Conservation (phyloP, 2,113 vertebrate genomes). For the Neomonachus schauinslandi region DNA sequence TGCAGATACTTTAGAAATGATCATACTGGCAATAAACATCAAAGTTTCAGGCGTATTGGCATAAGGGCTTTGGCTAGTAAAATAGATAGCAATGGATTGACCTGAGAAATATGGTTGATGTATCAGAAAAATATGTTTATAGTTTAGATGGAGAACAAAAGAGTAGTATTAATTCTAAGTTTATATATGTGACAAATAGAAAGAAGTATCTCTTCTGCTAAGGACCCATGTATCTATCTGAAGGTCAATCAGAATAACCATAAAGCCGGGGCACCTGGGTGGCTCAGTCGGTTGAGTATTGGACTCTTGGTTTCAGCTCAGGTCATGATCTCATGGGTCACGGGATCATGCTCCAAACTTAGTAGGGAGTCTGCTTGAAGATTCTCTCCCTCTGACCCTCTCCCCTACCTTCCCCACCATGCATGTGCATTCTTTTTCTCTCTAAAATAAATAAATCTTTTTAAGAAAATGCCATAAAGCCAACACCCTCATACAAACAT, state of each 20-base stretch:
- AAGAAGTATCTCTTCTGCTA: neutral
- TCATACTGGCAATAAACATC: neutral
- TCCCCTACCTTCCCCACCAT: neutral
- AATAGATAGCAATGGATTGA: neutral
- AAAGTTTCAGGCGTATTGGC: neutral
- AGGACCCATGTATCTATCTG: neutral
- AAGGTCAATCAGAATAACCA: neutral
- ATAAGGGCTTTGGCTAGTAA: neutral
- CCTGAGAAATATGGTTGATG: neutral
- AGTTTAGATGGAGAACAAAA: neutral
- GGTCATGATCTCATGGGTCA: neutral
- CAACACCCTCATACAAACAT: neutral
- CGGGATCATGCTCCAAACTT: neutral
- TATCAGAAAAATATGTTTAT: neutral
- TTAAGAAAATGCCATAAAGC: neutral
- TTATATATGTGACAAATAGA: neutral
- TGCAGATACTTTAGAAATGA: conserved; percentile 15
- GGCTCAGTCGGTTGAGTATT: neutral
- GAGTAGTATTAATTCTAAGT: neutral
- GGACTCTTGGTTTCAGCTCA: neutral
- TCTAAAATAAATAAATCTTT: neutral
- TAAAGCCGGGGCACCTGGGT: neutral
- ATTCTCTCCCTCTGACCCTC: neutral
- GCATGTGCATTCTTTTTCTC: neutral
- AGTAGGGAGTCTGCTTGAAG: neutral